phyloP scores from a whole-genome alignment of 2,113 vertebrate genomes.

The Alethe castanea region DNA sequence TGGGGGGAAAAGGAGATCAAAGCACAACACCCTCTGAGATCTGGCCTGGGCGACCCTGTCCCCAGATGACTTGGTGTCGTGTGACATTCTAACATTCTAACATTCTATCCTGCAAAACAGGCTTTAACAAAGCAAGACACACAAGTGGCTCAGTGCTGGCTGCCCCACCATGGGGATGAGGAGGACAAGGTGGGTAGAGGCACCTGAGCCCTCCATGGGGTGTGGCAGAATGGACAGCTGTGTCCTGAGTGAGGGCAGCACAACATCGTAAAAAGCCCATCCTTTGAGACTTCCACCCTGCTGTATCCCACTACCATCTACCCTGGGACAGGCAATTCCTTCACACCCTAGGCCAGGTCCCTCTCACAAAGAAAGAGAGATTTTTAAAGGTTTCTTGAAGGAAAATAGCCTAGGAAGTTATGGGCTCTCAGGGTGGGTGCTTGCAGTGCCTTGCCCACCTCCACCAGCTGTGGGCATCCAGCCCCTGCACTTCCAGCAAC shows the following conservation, averaged over 20 bases:
- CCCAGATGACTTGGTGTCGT: neutral
- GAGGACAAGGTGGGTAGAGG: neutral
- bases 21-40: neutral
- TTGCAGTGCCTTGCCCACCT: fast-evolving
- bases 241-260: neutral
- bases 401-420: neutral
- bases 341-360: neutral
- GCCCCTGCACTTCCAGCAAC: neutral
- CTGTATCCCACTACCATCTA: neutral
- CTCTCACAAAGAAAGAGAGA: neutral
- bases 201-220: neutral
- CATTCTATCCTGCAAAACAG: neutral
- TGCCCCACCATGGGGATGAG: neutral
- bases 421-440: neutral
- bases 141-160: neutral
- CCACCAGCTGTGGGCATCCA: neutral
- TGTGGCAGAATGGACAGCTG: fast-evolving
- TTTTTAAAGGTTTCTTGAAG: neutral
- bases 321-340: neutral
- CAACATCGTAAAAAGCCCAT: neutral
- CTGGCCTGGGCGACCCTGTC: neutral
- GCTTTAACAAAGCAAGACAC: neutral
- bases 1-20: neutral
- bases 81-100: neutral
- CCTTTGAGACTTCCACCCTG: neutral